Base-by-base conservation (phyloP, 1,140 invertebrate species). In the Episyrphus balteatus region DNA sequence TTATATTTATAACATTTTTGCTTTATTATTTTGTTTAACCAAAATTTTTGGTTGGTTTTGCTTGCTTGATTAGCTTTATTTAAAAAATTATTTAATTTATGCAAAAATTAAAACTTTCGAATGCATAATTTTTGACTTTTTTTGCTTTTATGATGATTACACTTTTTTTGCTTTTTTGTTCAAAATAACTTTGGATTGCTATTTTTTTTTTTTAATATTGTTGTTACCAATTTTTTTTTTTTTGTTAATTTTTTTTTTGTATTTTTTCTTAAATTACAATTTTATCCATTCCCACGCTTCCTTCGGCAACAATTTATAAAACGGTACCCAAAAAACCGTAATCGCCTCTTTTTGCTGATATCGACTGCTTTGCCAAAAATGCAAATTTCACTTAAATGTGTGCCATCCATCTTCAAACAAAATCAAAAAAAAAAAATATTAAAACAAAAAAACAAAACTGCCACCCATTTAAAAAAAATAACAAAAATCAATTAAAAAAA, bases 231-330 rank as follows among this genome's bases (percentile, higher is more conserved):
- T 42, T 39, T 44, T 39, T 30, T 44, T 42, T 17, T 37, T 37
- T 3, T 66, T 70, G 62, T 26, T 26, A 26, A 26, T 68, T 70
- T 26, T 26, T 26, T 26, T 26, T 3, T 26, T 26, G 3, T 26
- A 8, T 26, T 5, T 26, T 26, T 26, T 69, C 69, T 71, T 58
- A 66, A 69, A 69, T 62, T 70, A 70, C 59, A 70, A 70, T 70
- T 69, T 43, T 15, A 69, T 66, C 66, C 59, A 68, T 21, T 17
- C 42, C 49, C 39, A 26, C 54, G 54, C 52, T 51, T 46, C 51
- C 54, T 54, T 48, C 41, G 13, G 32, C 32, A 45, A 47, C 43
- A 36, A 18, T 37, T 17, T 37, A 37, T 17, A 37, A 9, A n/a
- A 37, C 36, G 15, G 13, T 17, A 17, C 13, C 36, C 15, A 37